Evolutionary conservation across 2,113 vertebrate species (phyloP).

Genomic region (Actenoides hombroni): DNA sequence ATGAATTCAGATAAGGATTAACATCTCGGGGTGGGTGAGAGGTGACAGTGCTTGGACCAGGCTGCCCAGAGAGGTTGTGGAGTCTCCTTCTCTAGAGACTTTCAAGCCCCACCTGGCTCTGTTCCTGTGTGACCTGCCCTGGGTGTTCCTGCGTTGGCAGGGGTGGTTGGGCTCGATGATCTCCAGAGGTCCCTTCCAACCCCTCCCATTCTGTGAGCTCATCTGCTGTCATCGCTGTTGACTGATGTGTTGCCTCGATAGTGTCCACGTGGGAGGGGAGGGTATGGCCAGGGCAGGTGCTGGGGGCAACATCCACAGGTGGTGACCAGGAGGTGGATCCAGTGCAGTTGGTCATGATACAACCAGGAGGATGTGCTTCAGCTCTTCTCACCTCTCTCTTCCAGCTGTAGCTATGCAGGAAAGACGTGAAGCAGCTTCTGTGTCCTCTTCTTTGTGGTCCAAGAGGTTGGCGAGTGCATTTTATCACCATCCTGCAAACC

Average conservation of each 20-base stretch:
- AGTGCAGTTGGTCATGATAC: accelerated
- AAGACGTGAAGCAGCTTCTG: background rate
- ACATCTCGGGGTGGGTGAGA: background rate
- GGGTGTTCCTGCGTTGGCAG: too few species aligned
- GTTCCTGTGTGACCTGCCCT: too few species aligned
- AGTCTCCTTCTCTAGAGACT: too few species aligned
- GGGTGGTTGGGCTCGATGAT: too few species aligned
- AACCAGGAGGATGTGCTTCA: background rate
- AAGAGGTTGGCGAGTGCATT: background rate
- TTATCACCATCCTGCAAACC: background rate
- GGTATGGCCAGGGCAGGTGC: accelerated
- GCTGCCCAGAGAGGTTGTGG: too few species aligned
- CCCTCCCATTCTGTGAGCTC: background rate
- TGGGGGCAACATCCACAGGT: accelerated
- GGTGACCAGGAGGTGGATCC: background rate
- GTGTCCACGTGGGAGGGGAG: accelerated
- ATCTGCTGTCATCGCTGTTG: background rate
- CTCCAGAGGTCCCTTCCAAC: too few species aligned
- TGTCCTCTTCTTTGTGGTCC: background rate
- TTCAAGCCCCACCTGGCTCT: too few species aligned
- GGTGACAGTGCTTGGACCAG: background rate
- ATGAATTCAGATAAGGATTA: constrained; percentile 87
- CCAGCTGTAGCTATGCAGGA: background rate
- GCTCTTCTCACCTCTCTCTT: background rate
- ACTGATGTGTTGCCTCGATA: background rate